These are phyloP conservation scores for Cyanoramphus novaezelandiae DNA, from an alignment of 2,113 vertebrate genomes.

Conservation along the genomic window DNA sequence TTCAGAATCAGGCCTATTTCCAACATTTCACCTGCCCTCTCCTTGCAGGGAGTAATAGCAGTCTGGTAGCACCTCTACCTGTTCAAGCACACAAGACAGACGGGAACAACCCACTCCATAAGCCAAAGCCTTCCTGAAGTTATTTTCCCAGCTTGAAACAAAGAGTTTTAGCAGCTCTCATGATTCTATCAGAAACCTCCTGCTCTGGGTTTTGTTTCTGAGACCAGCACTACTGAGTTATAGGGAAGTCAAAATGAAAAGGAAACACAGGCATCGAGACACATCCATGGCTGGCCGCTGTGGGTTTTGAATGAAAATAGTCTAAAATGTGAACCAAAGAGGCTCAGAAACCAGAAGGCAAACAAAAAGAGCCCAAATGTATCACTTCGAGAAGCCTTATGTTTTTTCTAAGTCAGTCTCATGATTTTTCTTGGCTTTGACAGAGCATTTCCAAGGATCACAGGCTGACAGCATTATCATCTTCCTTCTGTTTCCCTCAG, in stretches of 20 bases:
- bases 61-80: neutral
- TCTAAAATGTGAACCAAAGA: neutral
- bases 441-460: neutral
- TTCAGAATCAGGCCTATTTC: neutral
- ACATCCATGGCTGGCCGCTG: neutral
- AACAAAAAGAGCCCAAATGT: neutral
- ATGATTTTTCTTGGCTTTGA: neutral
- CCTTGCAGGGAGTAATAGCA: neutral
- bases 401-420: neutral
- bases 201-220: neutral
- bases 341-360: slow-evolving; percentile 1
- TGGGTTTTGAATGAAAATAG: neutral
- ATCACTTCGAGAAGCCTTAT: neutral
- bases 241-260: neutral
- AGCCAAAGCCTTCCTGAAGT: neutral
- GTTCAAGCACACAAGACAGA: neutral
- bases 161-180: neutral
- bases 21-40: neutral
- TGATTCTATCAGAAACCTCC: neutral
- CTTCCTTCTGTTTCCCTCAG: neutral
- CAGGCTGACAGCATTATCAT: neutral
- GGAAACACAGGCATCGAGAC: neutral
- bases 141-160: neutral
- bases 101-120: neutral
- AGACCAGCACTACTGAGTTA: neutral